A percentile compares a stretch with the other conserved stretches of the same genome.
phyloP scores from a whole-genome alignment of 2,888 invertebrate genomes.

The Rotaria macrura region DNA sequence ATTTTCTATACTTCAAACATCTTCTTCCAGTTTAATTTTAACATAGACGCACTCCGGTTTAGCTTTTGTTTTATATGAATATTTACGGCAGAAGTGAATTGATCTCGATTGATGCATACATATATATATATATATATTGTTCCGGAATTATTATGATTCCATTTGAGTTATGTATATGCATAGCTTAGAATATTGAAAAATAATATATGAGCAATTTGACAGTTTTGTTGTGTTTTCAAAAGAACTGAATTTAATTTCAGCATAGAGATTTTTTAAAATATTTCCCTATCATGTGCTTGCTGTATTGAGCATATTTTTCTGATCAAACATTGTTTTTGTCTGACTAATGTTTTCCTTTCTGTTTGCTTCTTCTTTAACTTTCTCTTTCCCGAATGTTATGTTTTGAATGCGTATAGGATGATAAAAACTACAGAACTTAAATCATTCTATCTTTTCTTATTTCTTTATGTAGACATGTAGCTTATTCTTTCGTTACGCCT shows the following conservation, averaged over 20 bases:
- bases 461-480: neutral
- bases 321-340: neutral
- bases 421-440: neutral
- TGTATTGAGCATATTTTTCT: neutral
- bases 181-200: neutral
- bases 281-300: neutral
- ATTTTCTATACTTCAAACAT: neutral
- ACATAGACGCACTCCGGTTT: neutral
- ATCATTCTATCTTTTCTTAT: neutral
- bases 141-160: neutral
- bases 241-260: neutral
- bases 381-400: neutral
- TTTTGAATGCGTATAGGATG: neutral
- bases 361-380: neutral
- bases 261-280: neutral
- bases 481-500: neutral
- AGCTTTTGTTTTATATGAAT: neutral
- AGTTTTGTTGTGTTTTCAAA: neutral
- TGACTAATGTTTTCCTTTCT: neutral
- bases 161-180: neutral
- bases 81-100: neutral
- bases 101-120: neutral
- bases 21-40: neutral
- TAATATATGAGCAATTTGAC: neutral
- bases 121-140: too few relatives aligned